Conservation (phyloP, 2,113 vertebrate genomes). For the Rafetus swinhoei region DNA sequence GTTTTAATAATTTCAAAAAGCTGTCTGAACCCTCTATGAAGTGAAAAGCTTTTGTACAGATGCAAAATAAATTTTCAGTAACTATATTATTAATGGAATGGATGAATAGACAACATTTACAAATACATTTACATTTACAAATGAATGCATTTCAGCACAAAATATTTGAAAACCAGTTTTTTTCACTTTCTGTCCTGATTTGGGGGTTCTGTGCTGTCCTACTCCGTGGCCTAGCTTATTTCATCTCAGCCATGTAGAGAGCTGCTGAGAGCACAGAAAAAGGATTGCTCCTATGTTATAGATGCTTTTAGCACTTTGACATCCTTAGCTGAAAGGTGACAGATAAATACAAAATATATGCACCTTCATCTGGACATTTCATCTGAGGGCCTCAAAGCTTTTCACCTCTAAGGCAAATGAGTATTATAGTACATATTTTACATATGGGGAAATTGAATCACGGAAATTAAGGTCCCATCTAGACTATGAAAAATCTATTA, state of each 20-base stretch:
- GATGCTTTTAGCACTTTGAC: slow-evolving; percentile 10
- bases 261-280: not conserved
- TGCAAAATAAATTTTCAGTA: slow-evolving; percentile 21
- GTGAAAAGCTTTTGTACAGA: slow-evolving; percentile 23
- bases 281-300: not conserved
- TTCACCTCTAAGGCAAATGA: not conserved
- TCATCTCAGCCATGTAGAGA: not conserved
- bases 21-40: not conserved
- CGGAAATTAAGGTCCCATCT: not conserved
- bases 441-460: not conserved
- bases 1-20: slow-evolving; percentile 48
- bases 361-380: not conserved
- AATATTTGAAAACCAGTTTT: slow-evolving; percentile 20
- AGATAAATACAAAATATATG: slow-evolving; percentile 26
- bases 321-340: slow-evolving; percentile 4
- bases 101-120: not conserved
- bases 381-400: not conserved
- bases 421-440: not conserved
- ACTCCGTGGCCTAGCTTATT: not conserved
- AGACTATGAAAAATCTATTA: not conserved
- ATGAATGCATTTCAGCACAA: slow-evolving; percentile 38
- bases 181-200: slow-evolving; percentile 26
- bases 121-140: slow-evolving; percentile 39
- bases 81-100: not conserved
- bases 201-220: not conserved